A percentile compares a stretch with the other conserved stretches of the same genome.
Evolutionary conservation across 2,113 vertebrate species (phyloP).

Genomic region (Fulica atra): DNA sequence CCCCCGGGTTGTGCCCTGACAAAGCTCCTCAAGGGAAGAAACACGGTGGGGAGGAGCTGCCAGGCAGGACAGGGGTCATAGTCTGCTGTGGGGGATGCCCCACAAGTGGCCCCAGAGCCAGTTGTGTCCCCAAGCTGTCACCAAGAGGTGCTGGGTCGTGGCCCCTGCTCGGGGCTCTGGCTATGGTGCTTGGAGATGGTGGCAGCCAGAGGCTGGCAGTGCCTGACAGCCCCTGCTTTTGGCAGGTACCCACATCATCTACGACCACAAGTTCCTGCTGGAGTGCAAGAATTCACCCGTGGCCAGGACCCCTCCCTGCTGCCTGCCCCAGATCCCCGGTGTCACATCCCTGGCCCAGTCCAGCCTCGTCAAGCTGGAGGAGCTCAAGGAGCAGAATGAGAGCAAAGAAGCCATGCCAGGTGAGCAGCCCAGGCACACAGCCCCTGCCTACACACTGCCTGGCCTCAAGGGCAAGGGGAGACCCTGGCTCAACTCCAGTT

Average conservation of each 20-base stretch:
- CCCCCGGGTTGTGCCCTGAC: neutral
- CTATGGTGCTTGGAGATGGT: neutral
- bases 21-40: neutral
- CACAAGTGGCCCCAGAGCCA: neutral
- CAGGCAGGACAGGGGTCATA: neutral
- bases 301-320: slow-evolving; percentile 88
- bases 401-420: slow-evolving; percentile 86
- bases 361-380: slow-evolving; percentile 82
- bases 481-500: rapidly evolving
- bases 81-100: neutral
- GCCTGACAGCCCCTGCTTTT: slow-evolving; percentile 44
- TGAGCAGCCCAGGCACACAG: slow-evolving; percentile 42
- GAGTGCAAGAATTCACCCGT: slow-evolving; percentile 92
- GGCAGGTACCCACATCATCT: slow-evolving; percentile 90
- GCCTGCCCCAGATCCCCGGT: slow-evolving; percentile 90
- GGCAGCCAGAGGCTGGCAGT: neutral
- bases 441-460: rapidly evolving
- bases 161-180: neutral
- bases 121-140: rapidly evolving
- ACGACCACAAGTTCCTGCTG: slow-evolving; percentile 92
- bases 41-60: neutral
- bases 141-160: rapidly evolving
- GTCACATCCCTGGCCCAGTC: slow-evolving; percentile 84
- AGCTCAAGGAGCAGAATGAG: slow-evolving; percentile 86
- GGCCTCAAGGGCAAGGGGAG: neutral